phyloP scores from a whole-genome alignment of 2,888 invertebrate species.

The Sisyra terminalis region DNA sequence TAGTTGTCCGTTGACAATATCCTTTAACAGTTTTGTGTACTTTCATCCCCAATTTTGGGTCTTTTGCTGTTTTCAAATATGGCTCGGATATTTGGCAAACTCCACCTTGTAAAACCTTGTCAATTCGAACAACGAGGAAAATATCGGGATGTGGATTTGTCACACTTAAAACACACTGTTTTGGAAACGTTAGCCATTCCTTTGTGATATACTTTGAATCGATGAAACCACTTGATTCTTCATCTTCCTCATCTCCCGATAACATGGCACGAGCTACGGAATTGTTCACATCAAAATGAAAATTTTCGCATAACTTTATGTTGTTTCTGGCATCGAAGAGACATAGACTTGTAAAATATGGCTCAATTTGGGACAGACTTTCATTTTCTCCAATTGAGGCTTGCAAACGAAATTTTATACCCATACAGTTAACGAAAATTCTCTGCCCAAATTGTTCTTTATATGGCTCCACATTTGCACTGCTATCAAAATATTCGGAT shows the following conservation, averaged over 20 bases:
- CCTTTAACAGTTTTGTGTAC: conserved; percentile 65
- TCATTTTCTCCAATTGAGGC: conserved; percentile 56
- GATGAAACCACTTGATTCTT: conserved; percentile 40
- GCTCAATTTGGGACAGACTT: conserved; percentile 72
- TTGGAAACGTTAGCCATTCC: conserved; percentile 51
- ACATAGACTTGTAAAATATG: conserved; percentile 79
- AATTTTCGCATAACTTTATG: conserved; percentile 83
- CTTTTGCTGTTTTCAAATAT: conserved; percentile 67
- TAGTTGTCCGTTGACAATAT: conserved; percentile 69
- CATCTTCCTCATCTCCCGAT: conserved; percentile 19
- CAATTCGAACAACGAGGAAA: conserved; percentile 81
- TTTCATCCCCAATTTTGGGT: conserved; percentile 62
- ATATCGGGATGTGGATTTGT: conserved; percentile 81
- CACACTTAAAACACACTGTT: conserved; percentile 73
- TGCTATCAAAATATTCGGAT: conserved; percentile 20
- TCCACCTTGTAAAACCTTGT: conserved; percentile 83
- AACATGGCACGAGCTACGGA: conserved; percentile 46
- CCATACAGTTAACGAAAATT: conserved; percentile 68
- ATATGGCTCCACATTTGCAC: conserved; percentile 53
- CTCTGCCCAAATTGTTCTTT: conserved; percentile 79
- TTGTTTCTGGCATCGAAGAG: conserved; percentile 80
- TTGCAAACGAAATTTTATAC: conserved; percentile 70
- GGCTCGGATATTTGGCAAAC: conserved; percentile 75
- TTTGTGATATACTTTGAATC: conserved; percentile 18
- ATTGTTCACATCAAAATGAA: conserved; percentile 76